Conservation (phyloP, 1,140 invertebrate genomes). For the Apocrypta bakeri region DNA sequence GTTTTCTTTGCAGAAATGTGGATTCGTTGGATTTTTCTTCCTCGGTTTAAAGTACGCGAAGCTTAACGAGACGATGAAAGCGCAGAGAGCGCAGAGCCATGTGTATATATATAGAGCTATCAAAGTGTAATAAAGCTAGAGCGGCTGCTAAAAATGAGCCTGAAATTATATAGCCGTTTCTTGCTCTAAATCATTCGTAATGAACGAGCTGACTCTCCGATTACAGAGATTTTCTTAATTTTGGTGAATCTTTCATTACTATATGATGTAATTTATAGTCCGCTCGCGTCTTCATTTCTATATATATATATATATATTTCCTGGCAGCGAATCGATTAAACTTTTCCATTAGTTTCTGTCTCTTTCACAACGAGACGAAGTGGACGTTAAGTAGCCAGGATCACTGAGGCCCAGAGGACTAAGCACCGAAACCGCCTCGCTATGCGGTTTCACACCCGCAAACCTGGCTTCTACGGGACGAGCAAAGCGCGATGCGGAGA, state of each 20-base stretch:
- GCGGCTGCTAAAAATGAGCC: too few relatives aligned
- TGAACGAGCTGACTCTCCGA: neutral
- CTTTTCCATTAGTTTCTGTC: too few relatives aligned
- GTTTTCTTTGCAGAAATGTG: too few relatives aligned
- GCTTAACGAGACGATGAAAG: too few relatives aligned
- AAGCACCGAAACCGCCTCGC: conserved; percentile 60
- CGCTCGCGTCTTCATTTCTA: too few relatives aligned
- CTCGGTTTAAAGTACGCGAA: too few relatives aligned
- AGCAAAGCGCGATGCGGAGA: conserved; percentile 12
- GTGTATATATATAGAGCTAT: neutral
- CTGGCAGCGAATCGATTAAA: too few relatives aligned
- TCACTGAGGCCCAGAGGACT: conserved; percentile 46
- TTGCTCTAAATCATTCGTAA: neutral
- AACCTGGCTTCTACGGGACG: conserved; percentile 32
- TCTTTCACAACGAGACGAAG: neutral
- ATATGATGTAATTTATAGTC: too few relatives aligned
- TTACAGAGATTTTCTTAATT: neutral
- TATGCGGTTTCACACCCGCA: conserved; percentile 65
- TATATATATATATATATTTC: too few relatives aligned
- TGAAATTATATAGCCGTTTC: too few relatives aligned
- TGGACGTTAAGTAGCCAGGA: conserved; percentile 23
- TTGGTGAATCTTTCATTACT: neutral
- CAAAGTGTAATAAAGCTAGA: neutral
- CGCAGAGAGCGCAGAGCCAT: too few relatives aligned
- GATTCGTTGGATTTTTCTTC: too few relatives aligned